Conservation (phyloP, 1,140 invertebrate genomes). For the Diploscapter pachys region DNA sequence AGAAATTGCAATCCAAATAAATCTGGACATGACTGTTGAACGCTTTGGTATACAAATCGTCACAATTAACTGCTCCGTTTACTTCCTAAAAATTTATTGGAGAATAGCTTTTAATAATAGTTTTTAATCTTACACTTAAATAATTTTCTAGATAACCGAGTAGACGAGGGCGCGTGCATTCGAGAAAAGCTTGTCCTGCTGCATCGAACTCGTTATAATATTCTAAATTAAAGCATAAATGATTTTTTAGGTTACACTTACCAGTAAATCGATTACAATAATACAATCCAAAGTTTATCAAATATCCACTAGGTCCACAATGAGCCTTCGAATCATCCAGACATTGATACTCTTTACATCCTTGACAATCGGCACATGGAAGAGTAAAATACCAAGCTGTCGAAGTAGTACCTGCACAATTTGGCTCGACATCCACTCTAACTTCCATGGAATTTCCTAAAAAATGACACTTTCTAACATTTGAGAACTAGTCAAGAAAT, state of each 20-base stretch:
- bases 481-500: neutral
- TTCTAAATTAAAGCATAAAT: neutral
- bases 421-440: slow-evolving; percentile 30
- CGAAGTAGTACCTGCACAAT: slow-evolving; percentile 21
- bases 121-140: neutral
- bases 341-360: neutral
- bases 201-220: neutral
- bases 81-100: too few relatives aligned
- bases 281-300: neutral
- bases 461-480: neutral
- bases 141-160: slow-evolving; percentile 8
- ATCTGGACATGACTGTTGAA: too few relatives aligned
- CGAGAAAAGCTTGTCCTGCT: slow-evolving; percentile 1
- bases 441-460: slow-evolving; percentile 17
- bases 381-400: slow-evolving; percentile 21
- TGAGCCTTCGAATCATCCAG: slow-evolving; percentile 3
- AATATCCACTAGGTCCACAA: slow-evolving; percentile 3
- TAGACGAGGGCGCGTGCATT: neutral
- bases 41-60: too few relatives aligned
- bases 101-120: neutral
- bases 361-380: slow-evolving; percentile 5
- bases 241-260: neutral
- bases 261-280: slow-evolving; percentile 2
- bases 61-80: too few relatives aligned
- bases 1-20: too few relatives aligned